These are phyloP conservation scores for Danaus melanippus DNA, from an alignment of 1,140 invertebrate species.

Conservation along the genomic window DNA sequence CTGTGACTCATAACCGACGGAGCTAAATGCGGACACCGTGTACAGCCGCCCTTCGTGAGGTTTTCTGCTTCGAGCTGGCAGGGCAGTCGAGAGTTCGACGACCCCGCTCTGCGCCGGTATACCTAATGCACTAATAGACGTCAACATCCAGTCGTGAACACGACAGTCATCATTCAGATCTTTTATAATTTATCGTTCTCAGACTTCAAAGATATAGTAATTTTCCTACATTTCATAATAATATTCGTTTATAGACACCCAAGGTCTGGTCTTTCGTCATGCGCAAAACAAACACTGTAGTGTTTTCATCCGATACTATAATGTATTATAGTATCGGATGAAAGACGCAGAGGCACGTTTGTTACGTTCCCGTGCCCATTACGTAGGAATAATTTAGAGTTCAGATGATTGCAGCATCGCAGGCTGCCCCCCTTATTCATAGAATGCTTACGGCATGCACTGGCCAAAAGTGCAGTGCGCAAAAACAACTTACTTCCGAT, in stretches of 20 bases:
- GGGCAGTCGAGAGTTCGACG: constrained; percentile 60
- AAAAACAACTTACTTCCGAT: constrained; percentile 46
- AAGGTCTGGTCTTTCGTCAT: constrained; percentile 5
- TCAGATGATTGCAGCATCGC: constrained; percentile 37
- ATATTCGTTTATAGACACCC: background rate
- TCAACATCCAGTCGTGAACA: constrained; percentile 1
- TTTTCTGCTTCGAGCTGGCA: constrained; percentile 64
- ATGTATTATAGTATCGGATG: constrained; percentile 25
- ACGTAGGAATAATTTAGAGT: constrained; percentile 38
- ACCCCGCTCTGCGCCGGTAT: constrained; percentile 51
- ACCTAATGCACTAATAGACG: constrained; percentile 41
- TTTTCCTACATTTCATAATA: too few species aligned
- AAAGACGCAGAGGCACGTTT: constrained; percentile 15
- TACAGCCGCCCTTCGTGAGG: constrained; percentile 68
- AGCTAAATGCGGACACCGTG: constrained; percentile 68
- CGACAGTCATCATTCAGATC: too few species aligned
- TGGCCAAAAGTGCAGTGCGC: constrained; percentile 57
- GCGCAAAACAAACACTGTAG: background rate
- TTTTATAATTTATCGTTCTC: too few species aligned
- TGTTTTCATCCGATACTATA: too few species aligned
- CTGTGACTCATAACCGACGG: constrained; percentile 65
- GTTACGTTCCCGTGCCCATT: constrained; percentile 21
- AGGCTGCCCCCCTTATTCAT: constrained; percentile 40
- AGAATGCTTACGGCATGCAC: constrained; percentile 28
- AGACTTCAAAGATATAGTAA: too few species aligned